These are phyloP conservation scores for Mionectes macconnelli DNA, from an alignment of 2,113 vertebrate species.

Conservation along the genomic window DNA sequence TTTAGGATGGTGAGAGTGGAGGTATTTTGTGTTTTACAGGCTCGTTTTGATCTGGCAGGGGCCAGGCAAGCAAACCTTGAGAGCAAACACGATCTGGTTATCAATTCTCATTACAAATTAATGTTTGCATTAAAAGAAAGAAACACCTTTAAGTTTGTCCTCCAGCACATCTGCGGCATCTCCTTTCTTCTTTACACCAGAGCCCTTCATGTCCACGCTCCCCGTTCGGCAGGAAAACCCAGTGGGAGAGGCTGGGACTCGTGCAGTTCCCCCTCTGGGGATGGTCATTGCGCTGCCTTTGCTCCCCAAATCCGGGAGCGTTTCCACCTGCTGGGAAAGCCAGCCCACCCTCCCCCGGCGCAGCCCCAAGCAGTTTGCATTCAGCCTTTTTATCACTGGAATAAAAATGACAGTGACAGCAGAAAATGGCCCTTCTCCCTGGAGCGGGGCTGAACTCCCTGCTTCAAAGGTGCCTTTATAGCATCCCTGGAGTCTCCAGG, in stretches of 20 bases:
- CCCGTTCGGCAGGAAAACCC: neutral
- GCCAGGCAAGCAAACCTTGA: neutral
- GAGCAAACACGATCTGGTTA: neutral
- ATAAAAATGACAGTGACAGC: conserved; percentile 50
- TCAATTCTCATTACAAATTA: neutral
- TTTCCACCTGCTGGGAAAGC: conserved; percentile 9
- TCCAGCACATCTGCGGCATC: neutral
- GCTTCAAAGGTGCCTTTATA: conserved; percentile 52
- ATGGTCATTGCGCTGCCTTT: neutral
- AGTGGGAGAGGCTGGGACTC: neutral
- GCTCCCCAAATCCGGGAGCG: neutral
- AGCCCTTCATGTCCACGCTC: neutral
- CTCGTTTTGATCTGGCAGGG: neutral
- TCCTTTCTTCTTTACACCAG: neutral
- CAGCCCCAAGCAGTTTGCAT: neutral
- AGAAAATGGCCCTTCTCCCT: neutral
- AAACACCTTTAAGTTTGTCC: neutral
- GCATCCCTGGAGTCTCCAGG: conserved; percentile 18
- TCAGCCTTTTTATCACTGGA: conserved; percentile 34
- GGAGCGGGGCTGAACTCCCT: neutral
- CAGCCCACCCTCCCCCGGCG: neutral
- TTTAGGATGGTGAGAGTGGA: neutral
- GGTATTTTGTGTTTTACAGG: neutral
- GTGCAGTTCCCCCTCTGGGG: neutral
- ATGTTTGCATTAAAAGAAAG: neutral